Percentiles rank a stretch among this genome's conserved stretches.
phyloP scores from a whole-genome alignment of 2,888 invertebrate genomes.

The Dioctria rufipes region DNA sequence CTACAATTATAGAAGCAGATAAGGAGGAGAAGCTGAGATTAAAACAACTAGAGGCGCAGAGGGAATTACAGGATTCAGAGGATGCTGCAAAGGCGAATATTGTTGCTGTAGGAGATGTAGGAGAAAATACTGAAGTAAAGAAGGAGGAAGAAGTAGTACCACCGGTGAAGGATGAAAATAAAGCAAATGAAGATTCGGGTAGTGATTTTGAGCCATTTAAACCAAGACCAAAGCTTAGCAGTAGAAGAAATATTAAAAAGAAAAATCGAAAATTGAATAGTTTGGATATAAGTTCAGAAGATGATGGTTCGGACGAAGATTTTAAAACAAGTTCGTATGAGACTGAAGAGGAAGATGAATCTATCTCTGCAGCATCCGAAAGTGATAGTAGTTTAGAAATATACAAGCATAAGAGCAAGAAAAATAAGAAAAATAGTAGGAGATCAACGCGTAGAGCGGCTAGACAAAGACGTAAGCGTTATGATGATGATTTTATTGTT shows the following conservation, averaged over 20 bases:
- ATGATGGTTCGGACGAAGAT: constrained; percentile 91
- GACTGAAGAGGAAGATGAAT: constrained; percentile 74
- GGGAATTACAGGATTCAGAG: background rate
- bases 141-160: constrained; percentile 62
- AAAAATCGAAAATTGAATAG: constrained; percentile 85
- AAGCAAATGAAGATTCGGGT: constrained; percentile 65
- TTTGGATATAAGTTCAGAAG: constrained; percentile 85
- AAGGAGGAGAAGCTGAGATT: constrained; percentile 76
- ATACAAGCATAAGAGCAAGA: constrained; percentile 71
- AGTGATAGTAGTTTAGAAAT: constrained; percentile 73
- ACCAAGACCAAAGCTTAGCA: constrained; percentile 61
- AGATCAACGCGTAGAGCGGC: constrained; percentile 72
- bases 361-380: constrained; percentile 75
- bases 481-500: constrained; percentile 68
- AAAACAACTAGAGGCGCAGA: constrained; percentile 62
- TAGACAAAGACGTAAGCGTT: constrained; percentile 67
- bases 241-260: constrained; percentile 70
- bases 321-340: constrained; percentile 82
- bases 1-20: constrained; percentile 87
- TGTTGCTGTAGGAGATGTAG: background rate
- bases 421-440: constrained; percentile 72
- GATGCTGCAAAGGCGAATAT: background rate
- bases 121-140: background rate
- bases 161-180: constrained; percentile 61
- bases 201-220: constrained; percentile 68